These are phyloP conservation scores for Calvadosia cruxmelitensis DNA, from an alignment of 30 jellyfish, hydroid and myxozoan species.

Conservation along the genomic window DNA sequence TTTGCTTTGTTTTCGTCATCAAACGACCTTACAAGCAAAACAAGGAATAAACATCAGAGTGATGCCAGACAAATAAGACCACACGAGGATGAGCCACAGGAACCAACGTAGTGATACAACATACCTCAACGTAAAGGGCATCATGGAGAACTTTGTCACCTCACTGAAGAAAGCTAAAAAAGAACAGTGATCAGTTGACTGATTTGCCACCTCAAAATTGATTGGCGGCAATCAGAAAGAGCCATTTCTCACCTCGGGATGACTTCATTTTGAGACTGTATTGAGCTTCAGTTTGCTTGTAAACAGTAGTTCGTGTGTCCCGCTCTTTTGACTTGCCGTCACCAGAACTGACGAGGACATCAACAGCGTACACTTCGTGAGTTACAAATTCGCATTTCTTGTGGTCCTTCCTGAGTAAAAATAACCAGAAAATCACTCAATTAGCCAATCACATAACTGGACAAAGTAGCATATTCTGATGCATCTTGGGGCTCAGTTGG, in stretches of 20 bases:
- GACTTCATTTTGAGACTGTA: slow-evolving; percentile 88
- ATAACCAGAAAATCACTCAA: background rate
- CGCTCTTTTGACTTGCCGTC: slow-evolving; percentile 85
- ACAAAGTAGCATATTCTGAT: no score
- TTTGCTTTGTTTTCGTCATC: slow-evolving; percentile 94
- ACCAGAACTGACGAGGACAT: slow-evolving; percentile 74
- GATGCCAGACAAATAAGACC: no score
- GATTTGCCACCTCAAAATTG: background rate
- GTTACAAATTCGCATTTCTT: slow-evolving; percentile 77
- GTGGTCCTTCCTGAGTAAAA: slow-evolving; percentile 69
- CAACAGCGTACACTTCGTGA: slow-evolving; percentile 93
- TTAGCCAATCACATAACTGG: background rate
- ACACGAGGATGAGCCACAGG: background rate
- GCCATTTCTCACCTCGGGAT: slow-evolving; percentile 55
- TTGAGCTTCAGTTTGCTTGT: slow-evolving; percentile 67
- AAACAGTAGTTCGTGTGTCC: slow-evolving; percentile 95
- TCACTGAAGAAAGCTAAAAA: slow-evolving; percentile 76
- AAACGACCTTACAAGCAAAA: slow-evolving; percentile 48
- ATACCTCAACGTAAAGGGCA: slow-evolving; percentile 97
- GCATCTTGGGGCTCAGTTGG: no score
- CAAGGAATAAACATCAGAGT: background rate
- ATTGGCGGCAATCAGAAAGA: no score
- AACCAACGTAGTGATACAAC: no score
- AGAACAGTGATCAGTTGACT: background rate
- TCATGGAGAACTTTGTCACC: slow-evolving; percentile 77